These are phyloP conservation scores for Molanna angustata DNA, from an alignment of 2,888 invertebrate genomes.

Conservation along the genomic window DNA sequence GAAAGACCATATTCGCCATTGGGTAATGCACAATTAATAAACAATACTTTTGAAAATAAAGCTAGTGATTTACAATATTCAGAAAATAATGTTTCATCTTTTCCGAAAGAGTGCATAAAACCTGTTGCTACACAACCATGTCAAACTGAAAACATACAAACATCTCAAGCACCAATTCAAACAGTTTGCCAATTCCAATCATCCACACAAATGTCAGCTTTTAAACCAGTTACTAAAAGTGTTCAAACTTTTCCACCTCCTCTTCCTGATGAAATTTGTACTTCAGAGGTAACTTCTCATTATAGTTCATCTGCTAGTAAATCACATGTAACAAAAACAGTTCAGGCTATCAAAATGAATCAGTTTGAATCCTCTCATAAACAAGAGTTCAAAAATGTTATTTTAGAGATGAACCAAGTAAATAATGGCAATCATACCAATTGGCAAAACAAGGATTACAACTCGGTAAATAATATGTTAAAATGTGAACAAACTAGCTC, in stretches of 20 bases:
- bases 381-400: slow-evolving; percentile 35
- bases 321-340: background rate
- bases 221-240: slow-evolving; percentile 47
- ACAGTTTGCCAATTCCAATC: slow-evolving; percentile 46
- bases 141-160: slow-evolving; percentile 21
- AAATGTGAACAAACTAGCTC: slow-evolving; percentile 45
- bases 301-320: background rate
- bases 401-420: slow-evolving; percentile 36
- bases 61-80: slow-evolving; percentile 32
- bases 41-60: slow-evolving; percentile 1
- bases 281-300: slow-evolving; percentile 25
- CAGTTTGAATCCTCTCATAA: slow-evolving; percentile 11
- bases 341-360: background rate
- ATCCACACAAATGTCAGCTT: slow-evolving; percentile 47
- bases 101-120: slow-evolving; percentile 26
- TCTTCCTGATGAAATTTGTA: slow-evolving; percentile 43
- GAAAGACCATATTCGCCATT: slow-evolving; percentile 60
- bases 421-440: slow-evolving; percentile 40
- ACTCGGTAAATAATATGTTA: slow-evolving; percentile 36
- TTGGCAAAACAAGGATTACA: slow-evolving; percentile 29
- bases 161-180: slow-evolving; percentile 40
- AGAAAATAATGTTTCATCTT: background rate
- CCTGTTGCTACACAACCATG: slow-evolving; percentile 31
- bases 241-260: slow-evolving; percentile 46
- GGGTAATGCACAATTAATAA: slow-evolving; percentile 41